Percentiles rank a stretch among this genome's conserved stretches.
phyloP scores from a whole-genome alignment of 1,140 invertebrate genomes.

The Paraescarpia echinospica region DNA sequence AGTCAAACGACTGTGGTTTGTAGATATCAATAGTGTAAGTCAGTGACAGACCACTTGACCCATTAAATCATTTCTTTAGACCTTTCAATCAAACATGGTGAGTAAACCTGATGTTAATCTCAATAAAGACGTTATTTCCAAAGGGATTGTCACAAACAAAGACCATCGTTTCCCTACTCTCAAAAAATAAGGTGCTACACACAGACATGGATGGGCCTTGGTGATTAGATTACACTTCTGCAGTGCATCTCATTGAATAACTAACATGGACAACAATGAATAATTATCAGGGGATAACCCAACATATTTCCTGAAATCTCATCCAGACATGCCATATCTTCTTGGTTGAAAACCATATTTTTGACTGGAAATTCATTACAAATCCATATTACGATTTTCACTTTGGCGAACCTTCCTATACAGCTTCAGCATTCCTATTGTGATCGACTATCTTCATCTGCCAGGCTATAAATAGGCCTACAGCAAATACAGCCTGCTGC shows the following conservation, averaged over 20 bases:
- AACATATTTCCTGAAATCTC: neutral
- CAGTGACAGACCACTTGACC: neutral
- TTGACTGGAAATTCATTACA: too few relatives aligned
- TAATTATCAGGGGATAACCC: neutral
- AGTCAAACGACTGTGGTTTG: too few relatives aligned
- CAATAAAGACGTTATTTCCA: neutral
- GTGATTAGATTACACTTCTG: neutral
- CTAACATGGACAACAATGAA: neutral
- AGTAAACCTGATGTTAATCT: neutral
- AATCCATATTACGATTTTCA: too few relatives aligned
- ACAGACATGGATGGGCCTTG: neutral
- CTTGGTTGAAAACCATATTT: too few relatives aligned
- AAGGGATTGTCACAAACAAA: neutral
- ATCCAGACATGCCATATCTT: too few relatives aligned
- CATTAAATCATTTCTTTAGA: neutral
- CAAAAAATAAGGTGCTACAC: neutral
- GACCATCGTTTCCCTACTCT: neutral
- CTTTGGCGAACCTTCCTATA: too few relatives aligned
- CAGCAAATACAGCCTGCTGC: neutral
- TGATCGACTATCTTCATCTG: too few relatives aligned
- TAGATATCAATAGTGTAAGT: neutral
- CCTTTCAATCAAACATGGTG: neutral
- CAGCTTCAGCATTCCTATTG: too few relatives aligned
- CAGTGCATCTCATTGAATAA: neutral
- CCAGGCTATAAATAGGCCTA: neutral